Evolutionary conservation across 2,113 vertebrate species (phyloP).

Genomic region (Sinocyclocheilus grahami): DNA sequence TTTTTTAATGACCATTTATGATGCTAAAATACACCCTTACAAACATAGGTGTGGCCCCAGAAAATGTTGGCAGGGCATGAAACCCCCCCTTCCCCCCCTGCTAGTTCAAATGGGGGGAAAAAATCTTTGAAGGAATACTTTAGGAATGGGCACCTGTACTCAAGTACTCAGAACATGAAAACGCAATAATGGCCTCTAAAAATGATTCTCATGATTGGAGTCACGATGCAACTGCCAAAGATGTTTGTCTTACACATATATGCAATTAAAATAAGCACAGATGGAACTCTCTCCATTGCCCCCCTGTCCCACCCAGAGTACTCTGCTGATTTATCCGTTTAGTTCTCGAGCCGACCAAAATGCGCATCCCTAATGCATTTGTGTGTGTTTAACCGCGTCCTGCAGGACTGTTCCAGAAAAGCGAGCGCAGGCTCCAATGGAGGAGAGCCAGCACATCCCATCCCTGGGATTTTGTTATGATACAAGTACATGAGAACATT

Average conservation of each 20-base stretch:
- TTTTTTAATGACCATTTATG: too few species aligned
- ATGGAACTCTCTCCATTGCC: neutral
- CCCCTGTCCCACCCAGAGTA: neutral
- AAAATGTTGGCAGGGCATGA: neutral
- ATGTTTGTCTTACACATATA: neutral
- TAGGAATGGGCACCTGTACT: neutral
- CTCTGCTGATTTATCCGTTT: neutral
- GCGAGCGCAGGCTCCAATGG: slow-evolving; percentile 30
- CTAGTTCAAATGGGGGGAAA: neutral
- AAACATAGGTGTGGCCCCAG: neutral
- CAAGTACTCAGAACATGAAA: neutral
- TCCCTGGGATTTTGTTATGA: slow-evolving; percentile 18
- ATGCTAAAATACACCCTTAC: neutral
- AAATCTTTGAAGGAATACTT: neutral
- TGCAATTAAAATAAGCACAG: neutral
- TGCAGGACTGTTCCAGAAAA: slow-evolving; percentile 36
- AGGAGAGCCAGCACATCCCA: slow-evolving; percentile 44
- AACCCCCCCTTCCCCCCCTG: too few species aligned
- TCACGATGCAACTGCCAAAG: neutral
- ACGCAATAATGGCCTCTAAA: neutral
- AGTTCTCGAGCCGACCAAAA: neutral
- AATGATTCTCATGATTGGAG: neutral
- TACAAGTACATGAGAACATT: slow-evolving; percentile 14
- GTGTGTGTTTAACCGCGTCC: slow-evolving; percentile 12
- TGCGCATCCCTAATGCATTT: neutral